Evolutionary conservation across 1,140 invertebrate genomes (phyloP).

Genomic region (Thaumetopoea pityocampa): DNA sequence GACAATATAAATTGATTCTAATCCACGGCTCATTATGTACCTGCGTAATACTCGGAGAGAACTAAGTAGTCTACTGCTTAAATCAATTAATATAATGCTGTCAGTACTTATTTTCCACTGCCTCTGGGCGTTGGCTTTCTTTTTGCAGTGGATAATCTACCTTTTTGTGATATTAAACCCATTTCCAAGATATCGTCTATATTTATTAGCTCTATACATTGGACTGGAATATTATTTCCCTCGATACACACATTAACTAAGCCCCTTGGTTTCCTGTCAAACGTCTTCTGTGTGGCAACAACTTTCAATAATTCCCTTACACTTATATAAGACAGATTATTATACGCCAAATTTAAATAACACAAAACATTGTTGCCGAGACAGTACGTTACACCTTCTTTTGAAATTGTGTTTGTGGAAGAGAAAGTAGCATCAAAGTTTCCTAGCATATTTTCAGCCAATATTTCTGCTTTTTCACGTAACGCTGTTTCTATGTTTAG

Average conservation of each 20-base stretch:
- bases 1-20: too few species aligned
- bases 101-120: too few species aligned
- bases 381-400: conserved; percentile 31
- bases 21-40: too few species aligned
- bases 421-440: conserved; percentile 42
- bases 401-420: conserved; percentile 21
- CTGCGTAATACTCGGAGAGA: too few species aligned
- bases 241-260: conserved; percentile 44
- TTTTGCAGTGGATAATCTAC: conserved; percentile 6
- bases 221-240: conserved; percentile 43
- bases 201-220: conserved; percentile 31
- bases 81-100: too few species aligned
- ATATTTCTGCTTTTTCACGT: conserved; percentile 33
- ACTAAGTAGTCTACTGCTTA: too few species aligned
- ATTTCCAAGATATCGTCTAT: conserved; percentile 37
- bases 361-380: conserved; percentile 40
- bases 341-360: conserved; percentile 50
- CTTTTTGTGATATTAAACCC: conserved; percentile 12
- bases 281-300: conserved; percentile 30
- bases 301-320: conserved; percentile 37
- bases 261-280: conserved; percentile 36
- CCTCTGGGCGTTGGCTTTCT: conserved; percentile 11
- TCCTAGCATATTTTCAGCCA: conserved; percentile 33
- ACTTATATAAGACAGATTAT: conserved; percentile 37
- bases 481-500: conserved; percentile 23